phyloP scores from a whole-genome alignment of 2,113 vertebrate genomes.

The Mystacornis crossleyi region DNA sequence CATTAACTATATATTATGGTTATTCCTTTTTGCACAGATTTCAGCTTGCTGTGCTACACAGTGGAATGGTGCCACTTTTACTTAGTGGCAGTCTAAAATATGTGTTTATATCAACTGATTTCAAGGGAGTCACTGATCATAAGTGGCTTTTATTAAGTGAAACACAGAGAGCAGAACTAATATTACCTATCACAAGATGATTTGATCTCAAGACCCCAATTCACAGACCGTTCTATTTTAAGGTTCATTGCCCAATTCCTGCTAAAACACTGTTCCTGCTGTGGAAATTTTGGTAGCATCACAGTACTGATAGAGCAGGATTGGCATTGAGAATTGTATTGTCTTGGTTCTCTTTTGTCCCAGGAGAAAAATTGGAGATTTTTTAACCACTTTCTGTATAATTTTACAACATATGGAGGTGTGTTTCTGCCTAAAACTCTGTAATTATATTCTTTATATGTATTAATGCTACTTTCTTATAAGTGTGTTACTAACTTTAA shows the following conservation, averaged over 20 bases:
- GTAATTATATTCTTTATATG: neutral
- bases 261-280: neutral
- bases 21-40: neutral
- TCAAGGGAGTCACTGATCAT: neutral
- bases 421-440: neutral
- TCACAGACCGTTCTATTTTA: neutral
- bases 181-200: neutral
- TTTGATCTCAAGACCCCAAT: neutral
- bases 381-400: neutral
- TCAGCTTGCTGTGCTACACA: neutral
- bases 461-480: neutral
- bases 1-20: neutral
- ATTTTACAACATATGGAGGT: rapidly evolving
- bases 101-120: neutral
- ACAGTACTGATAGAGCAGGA: neutral
- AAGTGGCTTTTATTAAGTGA: neutral
- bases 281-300: neutral
- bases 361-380: neutral
- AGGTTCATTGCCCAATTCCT: neutral
- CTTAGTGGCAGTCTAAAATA: neutral
- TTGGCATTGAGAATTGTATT: neutral
- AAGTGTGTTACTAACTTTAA: neutral
- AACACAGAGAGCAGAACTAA: neutral
- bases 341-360: neutral
- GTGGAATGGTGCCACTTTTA: neutral